Conservation (phyloP, 2,113 vertebrate genomes). For the Neopipo cinnamomea region DNA sequence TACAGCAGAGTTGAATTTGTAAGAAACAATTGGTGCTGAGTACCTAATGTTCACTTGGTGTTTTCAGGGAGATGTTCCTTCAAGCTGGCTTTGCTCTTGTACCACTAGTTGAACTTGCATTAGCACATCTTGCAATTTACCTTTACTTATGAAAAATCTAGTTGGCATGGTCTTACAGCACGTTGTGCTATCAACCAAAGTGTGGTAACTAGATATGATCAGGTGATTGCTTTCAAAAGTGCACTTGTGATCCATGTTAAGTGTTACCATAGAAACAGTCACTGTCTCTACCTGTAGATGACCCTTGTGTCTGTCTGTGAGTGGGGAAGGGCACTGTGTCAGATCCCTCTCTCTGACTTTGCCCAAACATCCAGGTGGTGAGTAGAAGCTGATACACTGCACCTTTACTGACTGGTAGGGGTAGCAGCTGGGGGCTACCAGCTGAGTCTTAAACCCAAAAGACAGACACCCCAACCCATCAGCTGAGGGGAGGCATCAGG, state of each 20-base stretch:
- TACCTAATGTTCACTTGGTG: background rate
- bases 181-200: background rate
- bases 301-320: background rate
- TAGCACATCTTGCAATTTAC: background rate
- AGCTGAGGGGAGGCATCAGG: background rate
- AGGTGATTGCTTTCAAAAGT: background rate
- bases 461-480: background rate
- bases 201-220: background rate
- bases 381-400: background rate
- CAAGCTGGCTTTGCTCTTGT: background rate
- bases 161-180: background rate
- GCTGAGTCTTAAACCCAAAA: background rate
- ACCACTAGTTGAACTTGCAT: background rate
- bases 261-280: rapidly evolving
- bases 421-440: background rate
- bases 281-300: background rate
- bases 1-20: rapidly evolving
- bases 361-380: background rate
- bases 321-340: background rate
- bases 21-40: background rate
- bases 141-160: background rate
- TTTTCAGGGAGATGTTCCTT: background rate
- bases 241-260: background rate
- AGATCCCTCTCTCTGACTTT: background rate
- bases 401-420: background rate